These are phyloP conservation scores for Enteromius fasciolatus DNA, from an alignment of 2,797 vertebrate genomes.

Conservation along the genomic window DNA sequence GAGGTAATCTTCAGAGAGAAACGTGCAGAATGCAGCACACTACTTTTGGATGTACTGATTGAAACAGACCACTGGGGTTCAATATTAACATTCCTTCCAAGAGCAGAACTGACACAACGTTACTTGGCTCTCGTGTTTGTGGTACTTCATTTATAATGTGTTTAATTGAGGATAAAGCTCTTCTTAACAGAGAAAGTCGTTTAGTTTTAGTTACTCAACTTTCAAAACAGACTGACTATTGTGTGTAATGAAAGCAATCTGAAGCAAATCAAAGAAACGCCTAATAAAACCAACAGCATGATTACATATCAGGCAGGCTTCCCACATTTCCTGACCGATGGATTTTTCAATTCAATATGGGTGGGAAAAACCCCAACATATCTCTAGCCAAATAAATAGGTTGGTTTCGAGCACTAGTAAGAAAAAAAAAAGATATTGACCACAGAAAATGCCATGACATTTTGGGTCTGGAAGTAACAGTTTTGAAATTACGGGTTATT, in stretches of 20 bases:
- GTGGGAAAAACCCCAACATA: not conserved
- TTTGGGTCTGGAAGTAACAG: not conserved
- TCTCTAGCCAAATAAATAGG: not conserved
- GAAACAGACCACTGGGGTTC: not conserved
- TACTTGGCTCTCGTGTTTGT: not conserved
- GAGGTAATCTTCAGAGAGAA: not conserved
- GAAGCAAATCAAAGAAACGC: not conserved
- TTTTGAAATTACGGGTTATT: not conserved
- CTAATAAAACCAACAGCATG: constrained; percentile 8
- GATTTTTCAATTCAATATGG: not conserved
- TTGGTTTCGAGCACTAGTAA: not conserved
- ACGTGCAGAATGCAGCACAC: not conserved
- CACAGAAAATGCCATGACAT: not conserved
- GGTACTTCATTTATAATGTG: not conserved
- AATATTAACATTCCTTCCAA: constrained; percentile 17
- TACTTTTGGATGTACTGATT: not conserved
- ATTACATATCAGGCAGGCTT: not conserved
- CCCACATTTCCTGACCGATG: not conserved
- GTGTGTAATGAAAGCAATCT: not conserved
- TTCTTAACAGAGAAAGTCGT: not conserved
- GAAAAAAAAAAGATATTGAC: not conserved
- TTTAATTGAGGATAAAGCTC: not conserved
- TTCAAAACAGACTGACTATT: not conserved
- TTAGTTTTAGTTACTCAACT: not conserved
- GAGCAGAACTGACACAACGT: constrained; percentile 13